Evolutionary conservation across 2,113 vertebrate genomes (phyloP).

Genomic region (Beaufortia kweichowensis): DNA sequence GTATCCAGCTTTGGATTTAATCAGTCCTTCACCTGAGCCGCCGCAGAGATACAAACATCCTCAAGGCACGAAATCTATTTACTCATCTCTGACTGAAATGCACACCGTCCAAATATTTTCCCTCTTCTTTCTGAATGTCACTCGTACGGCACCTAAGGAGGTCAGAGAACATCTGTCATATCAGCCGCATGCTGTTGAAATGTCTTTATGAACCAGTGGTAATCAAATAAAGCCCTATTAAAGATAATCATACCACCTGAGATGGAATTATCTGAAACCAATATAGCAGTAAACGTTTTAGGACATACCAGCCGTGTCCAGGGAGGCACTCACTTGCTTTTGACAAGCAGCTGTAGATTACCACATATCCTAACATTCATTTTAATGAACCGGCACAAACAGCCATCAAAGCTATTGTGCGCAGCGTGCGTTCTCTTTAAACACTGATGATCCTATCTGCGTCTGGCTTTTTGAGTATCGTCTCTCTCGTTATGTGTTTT

Average conservation of each 20-base stretch:
- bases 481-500: constrained; percentile 18
- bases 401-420: constrained; percentile 11
- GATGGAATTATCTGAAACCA: constrained; percentile 22
- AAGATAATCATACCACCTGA: constrained; percentile 16
- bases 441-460: neutral
- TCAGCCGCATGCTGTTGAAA: constrained; percentile 14
- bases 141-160: constrained; percentile 11
- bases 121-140: neutral
- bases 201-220: constrained; percentile 17
- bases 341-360: neutral
- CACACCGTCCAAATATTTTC: constrained; percentile 39
- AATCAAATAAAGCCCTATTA: constrained; percentile 27
- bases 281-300: neutral
- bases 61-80: constrained; percentile 23
- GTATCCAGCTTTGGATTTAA: constrained; percentile 25
- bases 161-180: constrained; percentile 35
- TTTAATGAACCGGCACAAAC: constrained; percentile 14
- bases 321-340: neutral
- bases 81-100: constrained; percentile 24
- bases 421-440: constrained; percentile 7
- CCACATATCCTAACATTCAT: neutral
- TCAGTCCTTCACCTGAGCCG: constrained; percentile 37
- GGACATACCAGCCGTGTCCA: too few relatives aligned
- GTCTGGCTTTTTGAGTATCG: neutral
- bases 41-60: constrained; percentile 40